phyloP scores from a whole-genome alignment of 2,888 invertebrate species.

The Lasioglossum malachurum region DNA sequence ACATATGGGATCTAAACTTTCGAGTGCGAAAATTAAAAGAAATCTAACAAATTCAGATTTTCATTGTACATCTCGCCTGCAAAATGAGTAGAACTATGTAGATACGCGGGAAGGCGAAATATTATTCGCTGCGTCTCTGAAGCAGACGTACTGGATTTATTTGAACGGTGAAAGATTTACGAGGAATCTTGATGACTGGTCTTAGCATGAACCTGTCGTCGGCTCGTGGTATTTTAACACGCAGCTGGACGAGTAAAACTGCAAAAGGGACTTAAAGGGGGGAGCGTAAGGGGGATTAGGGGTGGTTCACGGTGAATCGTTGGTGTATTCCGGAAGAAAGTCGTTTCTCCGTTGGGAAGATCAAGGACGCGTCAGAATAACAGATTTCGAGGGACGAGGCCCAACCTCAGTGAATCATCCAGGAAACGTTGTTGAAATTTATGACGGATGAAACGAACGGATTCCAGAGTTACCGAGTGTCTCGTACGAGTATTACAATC shows the following conservation, averaged over 20 bases:
- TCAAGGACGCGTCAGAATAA: conserved; percentile 25
- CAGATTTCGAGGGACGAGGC: background rate
- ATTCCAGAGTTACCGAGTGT: background rate
- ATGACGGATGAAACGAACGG: conserved; percentile 22
- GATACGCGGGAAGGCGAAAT: background rate
- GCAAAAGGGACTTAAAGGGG: conserved; percentile 1
- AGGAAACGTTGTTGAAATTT: conserved; percentile 14
- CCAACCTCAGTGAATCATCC: background rate
- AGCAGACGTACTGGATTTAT: conserved; percentile 29
- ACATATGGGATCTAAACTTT: too few species aligned
- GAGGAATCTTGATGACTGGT: conserved; percentile 42
- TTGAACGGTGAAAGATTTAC: conserved; percentile 47
- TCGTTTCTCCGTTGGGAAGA: conserved; percentile 25
- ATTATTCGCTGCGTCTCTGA: conserved; percentile 20
- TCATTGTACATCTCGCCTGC: background rate
- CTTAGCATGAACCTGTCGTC: conserved; percentile 30
- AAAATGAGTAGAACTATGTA: background rate
- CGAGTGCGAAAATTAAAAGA: background rate
- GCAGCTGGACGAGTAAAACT: conserved; percentile 22
- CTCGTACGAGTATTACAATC: background rate
- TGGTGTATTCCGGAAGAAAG: conserved; percentile 18
- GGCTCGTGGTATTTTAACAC: conserved; percentile 34
- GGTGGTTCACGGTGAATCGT: conserved; percentile 19
- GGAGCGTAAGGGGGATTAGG: background rate
- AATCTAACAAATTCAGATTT: background rate